phyloP scores from a whole-genome alignment of 2,113 vertebrate genomes.

The Notechis scutatus region DNA sequence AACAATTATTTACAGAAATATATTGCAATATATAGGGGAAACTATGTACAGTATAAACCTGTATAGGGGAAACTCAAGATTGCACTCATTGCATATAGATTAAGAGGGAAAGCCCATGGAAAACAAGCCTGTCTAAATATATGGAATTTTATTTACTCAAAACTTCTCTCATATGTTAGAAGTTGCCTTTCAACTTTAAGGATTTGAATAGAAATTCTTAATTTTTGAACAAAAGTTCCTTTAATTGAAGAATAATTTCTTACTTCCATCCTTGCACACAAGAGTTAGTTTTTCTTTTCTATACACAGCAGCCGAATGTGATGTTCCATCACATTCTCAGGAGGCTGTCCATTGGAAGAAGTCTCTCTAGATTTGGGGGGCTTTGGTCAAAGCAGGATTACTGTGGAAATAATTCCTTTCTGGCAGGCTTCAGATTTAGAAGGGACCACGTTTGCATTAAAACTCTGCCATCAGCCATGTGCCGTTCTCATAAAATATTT shows the following conservation, averaged over 20 bases:
- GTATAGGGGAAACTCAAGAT: not conserved
- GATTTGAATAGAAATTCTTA: not conserved
- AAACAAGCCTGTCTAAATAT: not conserved
- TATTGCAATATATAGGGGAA: not conserved
- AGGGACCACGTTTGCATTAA: conserved; percentile 58
- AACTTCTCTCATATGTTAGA: not conserved
- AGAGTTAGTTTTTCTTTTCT: not conserved
- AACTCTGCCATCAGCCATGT: conserved; percentile 54
- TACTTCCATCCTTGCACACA: not conserved
- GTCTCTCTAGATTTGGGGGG: conserved; percentile 5
- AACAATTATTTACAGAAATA: not conserved
- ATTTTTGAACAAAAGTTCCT: not conserved
- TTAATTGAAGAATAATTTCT: not conserved
- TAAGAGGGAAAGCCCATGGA: not conserved
- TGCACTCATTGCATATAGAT: not conserved
- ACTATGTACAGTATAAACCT: not conserved
- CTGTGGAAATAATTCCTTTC: conserved; percentile 13
- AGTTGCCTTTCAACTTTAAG: not conserved
- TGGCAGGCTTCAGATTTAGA: conserved; percentile 52
- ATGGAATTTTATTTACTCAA: not conserved
- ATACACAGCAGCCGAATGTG: not conserved
- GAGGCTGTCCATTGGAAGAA: not conserved
- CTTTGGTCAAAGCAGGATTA: conserved; percentile 34
- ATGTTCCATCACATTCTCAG: not conserved
- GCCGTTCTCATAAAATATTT: conserved; percentile 67